Evolutionary conservation across 2,797 vertebrate genomes (phyloP).

Genomic region (Oryzias dopingdopingensis): DNA sequence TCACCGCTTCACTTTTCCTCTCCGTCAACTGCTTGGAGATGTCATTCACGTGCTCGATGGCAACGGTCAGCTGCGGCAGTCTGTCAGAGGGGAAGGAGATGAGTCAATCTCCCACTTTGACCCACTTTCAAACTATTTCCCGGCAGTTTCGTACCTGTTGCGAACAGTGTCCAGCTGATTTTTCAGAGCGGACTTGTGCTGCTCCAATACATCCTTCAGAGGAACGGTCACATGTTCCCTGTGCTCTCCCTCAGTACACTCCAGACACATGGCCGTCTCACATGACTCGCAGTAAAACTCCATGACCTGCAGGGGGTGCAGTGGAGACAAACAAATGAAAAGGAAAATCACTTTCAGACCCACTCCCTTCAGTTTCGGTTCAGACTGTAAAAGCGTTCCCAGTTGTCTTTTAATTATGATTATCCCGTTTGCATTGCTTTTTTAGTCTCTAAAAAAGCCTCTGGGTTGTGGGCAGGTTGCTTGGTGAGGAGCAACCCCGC

Average conservation of each 20-base stretch:
- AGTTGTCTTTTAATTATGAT: no score
- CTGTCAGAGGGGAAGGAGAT: conserved; percentile 53
- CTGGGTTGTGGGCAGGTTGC: no score
- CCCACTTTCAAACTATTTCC: not conserved
- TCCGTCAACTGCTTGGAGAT: conserved; percentile 90
- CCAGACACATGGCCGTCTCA: conserved; percentile 94
- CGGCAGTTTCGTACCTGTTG: conserved; percentile 74
- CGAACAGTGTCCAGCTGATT: conserved; percentile 89
- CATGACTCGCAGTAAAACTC: conserved; percentile 97
- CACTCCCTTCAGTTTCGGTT: no score
- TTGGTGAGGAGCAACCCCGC: no score
- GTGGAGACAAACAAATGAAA: conserved; percentile 18
- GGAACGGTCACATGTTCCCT: conserved; percentile 91
- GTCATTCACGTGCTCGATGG: conserved; percentile 88
- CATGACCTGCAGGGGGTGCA: conserved; percentile 85
- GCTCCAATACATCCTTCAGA: conserved; percentile 89
- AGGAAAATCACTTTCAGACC: no score
- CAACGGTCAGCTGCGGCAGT: conserved; percentile 88
- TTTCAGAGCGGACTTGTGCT: conserved; percentile 90
- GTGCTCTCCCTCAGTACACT: conserved; percentile 91
- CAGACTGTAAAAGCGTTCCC: no score
- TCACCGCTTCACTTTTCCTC: conserved; percentile 85
- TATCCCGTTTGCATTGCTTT: no score
- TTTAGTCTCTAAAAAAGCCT: no score
- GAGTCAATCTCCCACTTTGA: not conserved